A percentile compares a stretch with the other conserved stretches of the same genome.
These are phyloP conservation scores for Sinhomidia bicolor DNA, from an alignment of 2,888 invertebrate genomes.

Conservation along the genomic window DNA sequence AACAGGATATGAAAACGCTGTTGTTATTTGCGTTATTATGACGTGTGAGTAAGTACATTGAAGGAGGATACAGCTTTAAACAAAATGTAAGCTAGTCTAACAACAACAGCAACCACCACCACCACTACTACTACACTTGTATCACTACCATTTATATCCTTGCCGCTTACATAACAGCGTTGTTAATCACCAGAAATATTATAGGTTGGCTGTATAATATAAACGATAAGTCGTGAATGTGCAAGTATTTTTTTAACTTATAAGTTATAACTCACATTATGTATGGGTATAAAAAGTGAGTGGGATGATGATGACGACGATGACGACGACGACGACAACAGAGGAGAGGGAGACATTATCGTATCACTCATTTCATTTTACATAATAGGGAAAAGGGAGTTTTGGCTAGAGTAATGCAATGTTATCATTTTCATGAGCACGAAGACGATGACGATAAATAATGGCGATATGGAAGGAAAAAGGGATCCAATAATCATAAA, in stretches of 20 bases:
- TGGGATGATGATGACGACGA: constrained; percentile 4
- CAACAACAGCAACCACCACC: not conserved
- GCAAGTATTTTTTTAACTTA: not conserved
- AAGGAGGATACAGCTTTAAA: not conserved
- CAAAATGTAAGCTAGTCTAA: not conserved
- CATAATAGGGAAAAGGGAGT: constrained; percentile 12
- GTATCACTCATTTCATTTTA: not conserved
- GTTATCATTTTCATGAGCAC: constrained; percentile 9
- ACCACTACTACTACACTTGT: not conserved
- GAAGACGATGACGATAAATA: not conserved
- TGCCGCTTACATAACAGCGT: constrained; percentile 2
- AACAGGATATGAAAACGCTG: constrained; percentile 39
- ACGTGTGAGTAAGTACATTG: constrained; percentile 5
- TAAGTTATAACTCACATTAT: too few species aligned
- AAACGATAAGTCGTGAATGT: not conserved
- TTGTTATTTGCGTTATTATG: constrained; percentile 13
- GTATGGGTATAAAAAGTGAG: not conserved
- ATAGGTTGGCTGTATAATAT: not conserved
- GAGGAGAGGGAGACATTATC: not conserved
- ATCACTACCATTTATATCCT: not conserved
- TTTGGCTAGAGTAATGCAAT: not conserved
- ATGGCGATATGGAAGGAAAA: not conserved
- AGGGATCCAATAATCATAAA: not conserved
- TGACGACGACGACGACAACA: too few species aligned
- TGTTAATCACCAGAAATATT: not conserved